Evolutionary conservation across 2,113 vertebrate genomes (phyloP).

Genomic region (Amphiprion ocellaris): DNA sequence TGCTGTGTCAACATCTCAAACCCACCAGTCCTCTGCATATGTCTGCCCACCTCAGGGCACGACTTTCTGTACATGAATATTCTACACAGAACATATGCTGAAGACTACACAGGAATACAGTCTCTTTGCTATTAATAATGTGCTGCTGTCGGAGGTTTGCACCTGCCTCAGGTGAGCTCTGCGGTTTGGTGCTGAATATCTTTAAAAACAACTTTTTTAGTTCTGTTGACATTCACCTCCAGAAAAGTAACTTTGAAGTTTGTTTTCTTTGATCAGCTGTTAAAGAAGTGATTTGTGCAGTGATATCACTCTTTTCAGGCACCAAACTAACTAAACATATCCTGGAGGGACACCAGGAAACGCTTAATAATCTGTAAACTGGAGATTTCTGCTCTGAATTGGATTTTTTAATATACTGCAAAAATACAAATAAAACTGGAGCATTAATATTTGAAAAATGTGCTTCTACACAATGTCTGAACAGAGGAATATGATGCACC

Average conservation of each 20-base stretch:
- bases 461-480: background rate
- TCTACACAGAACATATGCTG: constrained; percentile 57
- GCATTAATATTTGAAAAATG: constrained; percentile 24
- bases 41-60: constrained; percentile 31
- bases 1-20: background rate
- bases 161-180: constrained; percentile 21
- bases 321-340: background rate
- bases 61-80: constrained; percentile 53
- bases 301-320: constrained; percentile 19
- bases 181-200: constrained; percentile 5
- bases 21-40: constrained; percentile 45
- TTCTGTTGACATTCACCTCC: background rate
- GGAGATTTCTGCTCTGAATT: background rate
- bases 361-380: background rate
- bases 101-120: constrained; percentile 12
- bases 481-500: constrained; percentile 1
- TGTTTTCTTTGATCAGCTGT: constrained; percentile 9
- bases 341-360: constrained; percentile 4
- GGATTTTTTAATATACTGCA: background rate
- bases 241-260: constrained; percentile 19
- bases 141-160: constrained; percentile 38
- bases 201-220: constrained; percentile 26
- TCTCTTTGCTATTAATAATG: constrained; percentile 52
- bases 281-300: background rate
- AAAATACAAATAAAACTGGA: background rate